Evolutionary conservation across 2,888 invertebrate species (phyloP), one percentile per base, ranked within the genome.

Genomic region (Agrochola lychnidis): DNA sequence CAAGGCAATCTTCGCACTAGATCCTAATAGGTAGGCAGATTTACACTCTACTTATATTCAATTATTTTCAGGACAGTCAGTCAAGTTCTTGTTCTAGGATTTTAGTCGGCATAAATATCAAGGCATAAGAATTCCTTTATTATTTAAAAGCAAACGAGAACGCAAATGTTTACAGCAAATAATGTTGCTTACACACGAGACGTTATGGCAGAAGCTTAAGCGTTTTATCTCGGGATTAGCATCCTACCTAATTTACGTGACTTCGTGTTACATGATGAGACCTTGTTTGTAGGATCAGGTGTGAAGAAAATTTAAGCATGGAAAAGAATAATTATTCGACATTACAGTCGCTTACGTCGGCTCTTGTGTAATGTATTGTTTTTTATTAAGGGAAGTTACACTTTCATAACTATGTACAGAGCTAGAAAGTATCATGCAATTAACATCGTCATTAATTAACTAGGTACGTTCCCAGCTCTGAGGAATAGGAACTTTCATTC

Each of bases 171-270:
- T 92, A 92, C 92, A 93, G 89, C 92, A 92, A 94, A 94, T 95
- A 94, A 95, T 94, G 94, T 92, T 91, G 93, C 92, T 94, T 94
- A 93, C 94, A 94, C 92, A 93, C 90, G 92, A 93, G 92, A 92
- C 92, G 93, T 92, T 93, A 93, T 91, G 91, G 90, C 92, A 92
- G 90, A 89, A 91, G 94, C 94, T 95, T 94, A 94, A 93, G 89
- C 94, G 92, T 95, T 95, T 95, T 94, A 95, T 94, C 95, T 94
- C 87, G 85, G 95, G 95, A 94, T 96, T 95, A 95, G 92, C 92
- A 94, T 94, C 93, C 92, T 90, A 92, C 92, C 95, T 95, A 95
- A 95, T 95, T 95, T 95, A 94, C 94, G 94, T 93, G 94, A 94
- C 93, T 95, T 92, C 88, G 91, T 88, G 92, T 93, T 90, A 94